Evolutionary conservation across 2,113 vertebrate genomes (phyloP).

Genomic region (Mystacornis crossleyi): DNA sequence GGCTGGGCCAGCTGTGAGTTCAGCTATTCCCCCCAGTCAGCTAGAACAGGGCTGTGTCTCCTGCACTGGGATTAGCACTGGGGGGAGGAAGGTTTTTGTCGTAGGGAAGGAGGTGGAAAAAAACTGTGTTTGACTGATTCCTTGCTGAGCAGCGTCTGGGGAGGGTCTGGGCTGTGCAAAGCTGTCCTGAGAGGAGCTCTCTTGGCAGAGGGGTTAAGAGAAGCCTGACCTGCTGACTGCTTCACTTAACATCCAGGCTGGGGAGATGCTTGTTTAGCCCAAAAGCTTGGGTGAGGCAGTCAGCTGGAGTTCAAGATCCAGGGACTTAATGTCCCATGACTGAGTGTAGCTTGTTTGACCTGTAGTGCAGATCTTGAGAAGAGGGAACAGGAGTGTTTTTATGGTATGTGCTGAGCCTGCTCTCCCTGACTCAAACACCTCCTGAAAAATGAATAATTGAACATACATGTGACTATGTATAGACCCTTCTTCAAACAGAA

Average conservation of each 20-base stretch:
- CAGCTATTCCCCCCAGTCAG: not conserved
- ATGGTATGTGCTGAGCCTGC: constrained; percentile 61
- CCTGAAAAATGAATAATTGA: constrained; percentile 60
- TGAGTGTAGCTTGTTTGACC: constrained; percentile 44
- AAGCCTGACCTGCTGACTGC: not conserved
- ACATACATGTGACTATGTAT: constrained; percentile 13
- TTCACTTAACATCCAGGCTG: constrained; percentile 3
- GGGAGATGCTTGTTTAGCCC: constrained; percentile 21
- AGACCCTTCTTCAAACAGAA: constrained; percentile 34
- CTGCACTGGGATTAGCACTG: not conserved
- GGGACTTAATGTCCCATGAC: constrained; percentile 57
- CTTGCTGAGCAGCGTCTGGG: not conserved
- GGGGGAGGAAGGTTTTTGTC: not conserved
- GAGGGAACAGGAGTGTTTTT: constrained; percentile 41
- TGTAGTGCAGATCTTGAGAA: not conserved
- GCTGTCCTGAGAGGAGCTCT: constrained; percentile 19
- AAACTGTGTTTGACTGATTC: not conserved
- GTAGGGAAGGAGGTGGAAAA: not conserved
- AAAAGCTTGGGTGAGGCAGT: constrained; percentile 45
- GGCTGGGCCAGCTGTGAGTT: constrained; percentile 13
- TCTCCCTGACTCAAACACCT: constrained; percentile 49
- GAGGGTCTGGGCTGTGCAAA: not conserved
- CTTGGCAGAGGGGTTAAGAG: constrained; percentile 23
- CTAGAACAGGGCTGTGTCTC: constrained; percentile 9
- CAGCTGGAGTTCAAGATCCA: constrained; percentile 60